These are phyloP conservation scores for Notolabrus celidotus DNA, from an alignment of 2,797 vertebrate species.

Conservation along the genomic window DNA sequence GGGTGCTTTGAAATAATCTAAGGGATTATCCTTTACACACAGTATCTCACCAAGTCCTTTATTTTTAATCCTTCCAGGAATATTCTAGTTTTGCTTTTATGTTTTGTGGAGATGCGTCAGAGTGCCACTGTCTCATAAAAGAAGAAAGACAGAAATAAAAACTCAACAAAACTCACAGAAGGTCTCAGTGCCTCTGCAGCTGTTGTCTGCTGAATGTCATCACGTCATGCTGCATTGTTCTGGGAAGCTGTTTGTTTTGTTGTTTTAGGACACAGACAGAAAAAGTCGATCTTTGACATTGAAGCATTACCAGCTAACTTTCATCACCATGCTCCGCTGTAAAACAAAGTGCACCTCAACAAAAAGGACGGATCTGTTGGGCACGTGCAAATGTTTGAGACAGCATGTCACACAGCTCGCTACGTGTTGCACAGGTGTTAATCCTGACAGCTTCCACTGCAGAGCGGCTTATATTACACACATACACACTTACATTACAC, in stretches of 20 bases:
- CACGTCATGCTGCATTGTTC: constrained; percentile 15
- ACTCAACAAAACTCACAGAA: constrained; percentile 13
- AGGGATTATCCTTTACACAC: constrained; percentile 76
- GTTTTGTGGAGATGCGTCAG: constrained; percentile 43
- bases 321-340: constrained; percentile 9
- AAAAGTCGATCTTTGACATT: constrained; percentile 52
- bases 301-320: constrained; percentile 15
- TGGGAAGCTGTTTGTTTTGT: constrained; percentile 4
- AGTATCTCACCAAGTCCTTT: constrained; percentile 57
- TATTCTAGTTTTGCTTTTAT: constrained; percentile 52
- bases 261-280: constrained; percentile 10
- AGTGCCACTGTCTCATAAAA: constrained; percentile 8
- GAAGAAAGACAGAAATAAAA: constrained; percentile 23
- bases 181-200: constrained; percentile 30
- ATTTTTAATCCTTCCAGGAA: constrained; percentile 58
- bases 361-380: constrained; percentile 37
- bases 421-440: constrained; percentile 76
- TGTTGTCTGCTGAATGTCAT: constrained; percentile 39
- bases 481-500: constrained; percentile 56
- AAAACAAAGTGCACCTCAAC: constrained; percentile 21
- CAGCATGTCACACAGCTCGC: constrained; percentile 48
- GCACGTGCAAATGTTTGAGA: constrained; percentile 55
- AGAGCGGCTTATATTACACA: constrained; percentile 64
- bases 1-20: constrained; percentile 73
- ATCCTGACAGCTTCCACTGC: constrained; percentile 68